Evolutionary conservation across 2,797 vertebrate genomes (phyloP).

Genomic region (Anas georgica): DNA sequence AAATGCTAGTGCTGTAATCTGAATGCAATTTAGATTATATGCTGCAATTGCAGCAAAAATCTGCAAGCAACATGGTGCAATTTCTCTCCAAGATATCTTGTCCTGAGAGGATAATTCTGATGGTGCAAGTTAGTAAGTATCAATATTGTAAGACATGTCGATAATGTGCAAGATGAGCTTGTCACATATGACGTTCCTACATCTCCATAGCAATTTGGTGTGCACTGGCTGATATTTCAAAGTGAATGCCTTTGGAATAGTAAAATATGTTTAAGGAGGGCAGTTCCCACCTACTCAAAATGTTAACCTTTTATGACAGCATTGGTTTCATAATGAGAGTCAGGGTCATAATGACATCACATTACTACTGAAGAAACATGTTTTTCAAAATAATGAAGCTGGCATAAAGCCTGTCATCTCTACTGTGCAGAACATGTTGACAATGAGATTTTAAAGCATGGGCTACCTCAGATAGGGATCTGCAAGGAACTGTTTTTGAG

Average conservation of each 20-base stretch:
- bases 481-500: background rate
- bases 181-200: accelerated
- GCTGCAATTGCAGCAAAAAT: no score
- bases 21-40: no score
- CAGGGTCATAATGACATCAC: background rate
- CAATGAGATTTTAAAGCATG: background rate
- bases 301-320: background rate
- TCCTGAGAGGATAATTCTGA: background rate
- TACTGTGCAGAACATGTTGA: background rate
- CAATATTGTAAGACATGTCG: background rate
- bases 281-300: background rate
- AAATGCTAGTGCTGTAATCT: no score
- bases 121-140: background rate
- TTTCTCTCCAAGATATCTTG: background rate
- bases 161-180: background rate
- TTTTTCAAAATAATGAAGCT: background rate
- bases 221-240: background rate
- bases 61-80: background rate
- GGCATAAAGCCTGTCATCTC: background rate
- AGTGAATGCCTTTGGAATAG: background rate
- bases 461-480: background rate
- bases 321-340: background rate
- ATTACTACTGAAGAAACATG: background rate
- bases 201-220: background rate
- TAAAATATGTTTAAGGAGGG: background rate